A percentile compares a stretch with the other conserved stretches of the same genome.
These are phyloP conservation scores for Aphidius ervi DNA, from an alignment of 1,140 invertebrate genomes.

Conservation along the genomic window DNA sequence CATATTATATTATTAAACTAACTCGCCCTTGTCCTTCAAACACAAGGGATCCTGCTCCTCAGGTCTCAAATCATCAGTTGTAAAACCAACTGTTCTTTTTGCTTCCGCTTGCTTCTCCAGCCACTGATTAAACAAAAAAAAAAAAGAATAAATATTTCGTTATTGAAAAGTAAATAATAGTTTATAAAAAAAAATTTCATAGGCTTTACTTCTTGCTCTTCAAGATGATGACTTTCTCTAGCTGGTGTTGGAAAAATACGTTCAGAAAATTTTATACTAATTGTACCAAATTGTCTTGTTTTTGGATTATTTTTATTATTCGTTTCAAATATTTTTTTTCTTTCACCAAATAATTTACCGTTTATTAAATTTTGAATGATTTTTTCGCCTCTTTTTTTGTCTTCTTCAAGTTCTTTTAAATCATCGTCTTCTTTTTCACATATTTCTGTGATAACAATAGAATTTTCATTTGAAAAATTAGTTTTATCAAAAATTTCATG, in stretches of 20 bases:
- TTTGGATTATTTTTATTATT: slow-evolving; percentile 49
- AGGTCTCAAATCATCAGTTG: slow-evolving; percentile 69
- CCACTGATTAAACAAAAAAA: slow-evolving; percentile 56
- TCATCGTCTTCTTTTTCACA: neutral
- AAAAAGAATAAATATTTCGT: slow-evolving; percentile 11
- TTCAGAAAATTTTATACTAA: slow-evolving; percentile 71
- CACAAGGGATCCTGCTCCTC: slow-evolving; percentile 81
- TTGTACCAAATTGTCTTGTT: slow-evolving; percentile 56
- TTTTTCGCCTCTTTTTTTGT: slow-evolving; percentile 24
- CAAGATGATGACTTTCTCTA: slow-evolving; percentile 67
- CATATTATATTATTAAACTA: slow-evolving; percentile 37
- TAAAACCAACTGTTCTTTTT: slow-evolving; percentile 66
- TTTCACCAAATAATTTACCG: slow-evolving; percentile 22
- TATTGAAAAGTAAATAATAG: too few relatives aligned
- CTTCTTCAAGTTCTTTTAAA: slow-evolving; percentile 10
- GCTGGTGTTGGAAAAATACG: slow-evolving; percentile 77
- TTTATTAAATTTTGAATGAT: slow-evolving; percentile 32
- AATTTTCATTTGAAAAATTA: neutral
- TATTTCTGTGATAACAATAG: neutral
- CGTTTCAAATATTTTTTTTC: slow-evolving; percentile 30
- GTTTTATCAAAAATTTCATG: slow-evolving; percentile 26
- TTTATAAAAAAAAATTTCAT: slow-evolving; percentile 20
- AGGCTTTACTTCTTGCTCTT: slow-evolving; percentile 65
- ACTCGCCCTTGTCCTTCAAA: slow-evolving; percentile 79
- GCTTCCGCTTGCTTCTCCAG: slow-evolving; percentile 74